These are phyloP conservation scores for Argentina silus DNA, from an alignment of 2,797 vertebrate species.

Conservation along the genomic window DNA sequence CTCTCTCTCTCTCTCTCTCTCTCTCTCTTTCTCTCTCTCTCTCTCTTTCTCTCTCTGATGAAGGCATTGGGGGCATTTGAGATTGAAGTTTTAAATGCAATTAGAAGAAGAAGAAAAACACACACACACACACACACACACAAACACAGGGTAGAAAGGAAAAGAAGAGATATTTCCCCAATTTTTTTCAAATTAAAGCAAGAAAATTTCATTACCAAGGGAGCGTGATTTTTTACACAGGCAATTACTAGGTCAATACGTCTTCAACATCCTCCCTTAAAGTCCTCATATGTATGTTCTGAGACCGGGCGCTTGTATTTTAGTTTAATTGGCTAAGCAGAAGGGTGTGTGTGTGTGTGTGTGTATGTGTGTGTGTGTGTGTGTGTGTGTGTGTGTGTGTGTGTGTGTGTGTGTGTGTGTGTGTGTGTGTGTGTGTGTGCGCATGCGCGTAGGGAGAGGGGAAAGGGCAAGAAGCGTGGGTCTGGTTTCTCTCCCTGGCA, in stretches of 20 bases:
- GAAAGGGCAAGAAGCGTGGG: slow-evolving; percentile 1
- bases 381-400: neutral
- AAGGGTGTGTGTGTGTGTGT: neutral
- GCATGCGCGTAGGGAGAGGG: slow-evolving; percentile 5
- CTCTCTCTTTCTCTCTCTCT: slow-evolving; percentile 17
- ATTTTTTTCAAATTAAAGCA: slow-evolving; percentile 75
- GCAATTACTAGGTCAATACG: slow-evolving; percentile 79
- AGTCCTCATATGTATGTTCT: slow-evolving; percentile 65
- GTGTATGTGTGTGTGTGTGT: slow-evolving; percentile 4
- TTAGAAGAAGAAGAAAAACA: slow-evolving; percentile 63
- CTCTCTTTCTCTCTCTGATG: slow-evolving; percentile 39
- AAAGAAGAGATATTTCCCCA: slow-evolving; percentile 68
- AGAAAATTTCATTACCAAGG: slow-evolving; percentile 73
- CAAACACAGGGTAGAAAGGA: slow-evolving; percentile 20
- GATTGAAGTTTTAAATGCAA: slow-evolving; percentile 76
- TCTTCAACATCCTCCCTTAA: slow-evolving; percentile 70
- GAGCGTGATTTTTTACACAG: slow-evolving; percentile 69
- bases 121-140: slow-evolving; percentile 34
- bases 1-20: slow-evolving; percentile 23
- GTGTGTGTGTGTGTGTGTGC: too few species aligned
- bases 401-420: slow-evolving; percentile 5
- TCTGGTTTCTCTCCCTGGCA: slow-evolving; percentile 9
- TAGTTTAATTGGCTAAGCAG: slow-evolving; percentile 61
- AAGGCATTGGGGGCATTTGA: slow-evolving; percentile 62
- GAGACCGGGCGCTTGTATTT: slow-evolving; percentile 65